Conservation (phyloP, 1,140 invertebrate genomes). For the honey bee (Apis mellifera) region DNA sequence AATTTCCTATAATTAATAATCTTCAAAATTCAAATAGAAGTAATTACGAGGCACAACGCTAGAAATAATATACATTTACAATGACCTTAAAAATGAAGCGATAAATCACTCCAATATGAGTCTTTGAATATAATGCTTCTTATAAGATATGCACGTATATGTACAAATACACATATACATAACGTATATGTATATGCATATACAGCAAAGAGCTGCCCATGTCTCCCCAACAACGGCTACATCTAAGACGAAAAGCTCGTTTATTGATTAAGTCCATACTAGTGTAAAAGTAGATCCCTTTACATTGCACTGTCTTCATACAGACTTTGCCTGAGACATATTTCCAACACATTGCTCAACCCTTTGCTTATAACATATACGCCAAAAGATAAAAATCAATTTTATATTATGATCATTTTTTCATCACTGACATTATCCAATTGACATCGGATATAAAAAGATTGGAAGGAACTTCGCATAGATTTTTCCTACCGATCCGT, state of each 20-base stretch:
- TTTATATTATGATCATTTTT: slow-evolving; percentile 1
- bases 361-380: slow-evolving; percentile 37
- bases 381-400: slow-evolving; percentile 46
- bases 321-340: slow-evolving; percentile 36
- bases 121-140: slow-evolving; percentile 53
- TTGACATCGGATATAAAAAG: slow-evolving; percentile 25
- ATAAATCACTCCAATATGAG: slow-evolving; percentile 40
- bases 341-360: slow-evolving; percentile 21
- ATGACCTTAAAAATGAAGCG: slow-evolving; percentile 46
- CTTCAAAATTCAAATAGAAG: slow-evolving; percentile 55
- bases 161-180: slow-evolving; percentile 14
- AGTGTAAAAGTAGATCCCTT: slow-evolving; percentile 45
- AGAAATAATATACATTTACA: slow-evolving; percentile 64
- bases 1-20: slow-evolving; percentile 10
- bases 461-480: slow-evolving; percentile 17
- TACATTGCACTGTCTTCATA: slow-evolving; percentile 28
- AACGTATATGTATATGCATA: slow-evolving; percentile 19
- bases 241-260: slow-evolving; percentile 35
- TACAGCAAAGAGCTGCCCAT: slow-evolving; percentile 45
- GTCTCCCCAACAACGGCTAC: slow-evolving; percentile 48
- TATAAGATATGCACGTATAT: slow-evolving; percentile 43
- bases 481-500: slow-evolving; percentile 10
- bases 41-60: slow-evolving; percentile 36
- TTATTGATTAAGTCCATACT: slow-evolving; percentile 41
- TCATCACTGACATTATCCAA: slow-evolving; percentile 9